These are phyloP conservation scores for Mastigias papua DNA, from an alignment of 30 jellyfish, hydroid and myxozoan species.

Conservation along the genomic window DNA sequence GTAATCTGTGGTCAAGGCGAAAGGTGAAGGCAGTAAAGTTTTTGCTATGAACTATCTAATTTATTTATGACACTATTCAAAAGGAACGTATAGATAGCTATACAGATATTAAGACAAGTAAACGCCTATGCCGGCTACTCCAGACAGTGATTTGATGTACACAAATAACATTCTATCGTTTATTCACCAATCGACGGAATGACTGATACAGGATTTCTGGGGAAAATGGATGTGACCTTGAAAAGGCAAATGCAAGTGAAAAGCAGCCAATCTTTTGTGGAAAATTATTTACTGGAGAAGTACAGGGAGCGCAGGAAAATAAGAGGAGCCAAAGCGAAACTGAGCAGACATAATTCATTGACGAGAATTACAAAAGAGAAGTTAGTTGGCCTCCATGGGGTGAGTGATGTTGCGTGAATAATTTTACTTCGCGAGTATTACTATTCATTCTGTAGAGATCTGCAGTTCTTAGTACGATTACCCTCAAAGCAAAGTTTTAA, in stretches of 20 bases:
- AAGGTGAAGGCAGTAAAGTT: not conserved
- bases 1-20: slow-evolving; percentile 10
- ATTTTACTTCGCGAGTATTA: no score
- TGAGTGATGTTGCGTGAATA: no score
- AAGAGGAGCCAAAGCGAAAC: not conserved
- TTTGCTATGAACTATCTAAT: not conserved
- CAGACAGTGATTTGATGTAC: no score
- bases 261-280: not conserved
- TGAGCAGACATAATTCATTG: no score
- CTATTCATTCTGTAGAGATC: no score
- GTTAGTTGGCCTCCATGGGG: slow-evolving; percentile 14
- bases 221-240: not conserved
- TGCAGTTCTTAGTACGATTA: no score
- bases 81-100: not conserved
- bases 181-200: no score
- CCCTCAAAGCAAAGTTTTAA: no score
- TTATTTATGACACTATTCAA: not conserved
- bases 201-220: not conserved
- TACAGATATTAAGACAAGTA: not conserved
- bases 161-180: no score
- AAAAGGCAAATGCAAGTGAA: not conserved
- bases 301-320: slow-evolving; percentile 13
- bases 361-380: not conserved
- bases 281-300: slow-evolving; percentile 5
- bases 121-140: no score